Percentiles rank a stretch among this genome's conserved stretches.
These are phyloP conservation scores for Steromphala cineraria DNA, from an alignment of 2,888 invertebrate species.

Conservation along the genomic window DNA sequence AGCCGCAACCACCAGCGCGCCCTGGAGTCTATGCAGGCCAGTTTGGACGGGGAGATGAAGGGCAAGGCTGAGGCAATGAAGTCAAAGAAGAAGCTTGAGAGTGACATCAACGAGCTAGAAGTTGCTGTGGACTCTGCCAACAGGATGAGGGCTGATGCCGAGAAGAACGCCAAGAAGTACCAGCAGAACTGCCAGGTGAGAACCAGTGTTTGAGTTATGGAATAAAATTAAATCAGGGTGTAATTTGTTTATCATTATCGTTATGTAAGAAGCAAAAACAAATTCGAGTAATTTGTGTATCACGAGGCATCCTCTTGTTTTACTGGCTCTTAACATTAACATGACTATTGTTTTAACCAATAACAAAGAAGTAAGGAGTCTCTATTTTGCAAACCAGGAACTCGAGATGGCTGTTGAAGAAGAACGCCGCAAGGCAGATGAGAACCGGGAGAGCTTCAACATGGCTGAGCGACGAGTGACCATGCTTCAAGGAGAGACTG, in stretches of 20 bases:
- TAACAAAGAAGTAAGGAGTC: too few relatives aligned
- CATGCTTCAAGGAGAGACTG: conserved; percentile 97
- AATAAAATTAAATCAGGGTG: too few relatives aligned
- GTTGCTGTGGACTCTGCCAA: conserved; percentile 99
- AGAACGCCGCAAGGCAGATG: conserved; percentile 97
- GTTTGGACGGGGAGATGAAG: conserved; percentile 99
- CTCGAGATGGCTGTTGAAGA: conserved; percentile 96
- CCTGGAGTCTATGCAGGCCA: conserved; percentile 99
- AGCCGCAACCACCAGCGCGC: conserved; percentile 99
- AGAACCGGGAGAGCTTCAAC: conserved; percentile 97
- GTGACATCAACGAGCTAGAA: conserved; percentile 99
- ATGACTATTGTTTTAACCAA: too few relatives aligned
- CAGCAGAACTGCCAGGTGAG: conserved; percentile 92
- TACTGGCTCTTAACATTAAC: too few relatives aligned
- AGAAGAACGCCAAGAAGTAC: conserved; percentile 99
- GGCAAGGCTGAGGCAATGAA: conserved; percentile 99
- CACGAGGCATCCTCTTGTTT: too few relatives aligned
- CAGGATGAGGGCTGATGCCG: conserved; percentile 98
- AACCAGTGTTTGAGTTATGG: neutral
- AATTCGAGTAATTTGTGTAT: too few relatives aligned
- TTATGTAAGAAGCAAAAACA: too few relatives aligned
- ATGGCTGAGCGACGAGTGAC: conserved; percentile 98
- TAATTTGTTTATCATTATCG: too few relatives aligned
- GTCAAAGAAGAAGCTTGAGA: conserved; percentile 99
- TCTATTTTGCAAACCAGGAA: conserved; percentile 75